Base-by-base conservation (phyloP, 2,113 vertebrate genomes). In the Misgurnus mizolepis region DNA sequence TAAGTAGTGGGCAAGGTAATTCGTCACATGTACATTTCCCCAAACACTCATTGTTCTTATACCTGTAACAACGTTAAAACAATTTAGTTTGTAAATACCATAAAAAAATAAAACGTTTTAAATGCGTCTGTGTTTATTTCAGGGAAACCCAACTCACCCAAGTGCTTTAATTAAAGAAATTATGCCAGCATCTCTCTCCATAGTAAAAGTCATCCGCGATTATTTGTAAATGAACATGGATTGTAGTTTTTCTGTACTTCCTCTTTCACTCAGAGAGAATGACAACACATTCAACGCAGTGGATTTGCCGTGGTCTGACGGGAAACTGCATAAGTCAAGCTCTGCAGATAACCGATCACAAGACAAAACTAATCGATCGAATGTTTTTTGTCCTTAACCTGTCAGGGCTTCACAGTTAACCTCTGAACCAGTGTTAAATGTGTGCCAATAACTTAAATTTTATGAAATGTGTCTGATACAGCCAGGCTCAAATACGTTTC, bases 1-100 rank as follows among this genome's bases (percentile, higher is more conserved):
- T 88, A 71, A 94, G 82, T 67, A 94, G 85, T 0, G 91, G 91
- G 69, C 93, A 94, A 0, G 93, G 93, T 0, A 94, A 89, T 50
- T 94, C 93, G 2, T 93, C 92, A 78, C 93, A 94, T 0, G 12
- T 2, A 78, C 93, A 94, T 49, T 60, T 65, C 0, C 43, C 67
- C 45, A 90, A 60, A 60, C 93, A 94, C 10, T 58, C 65, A 8
- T 61, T 39, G 41, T 79, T 80, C 4, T 76, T 79, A 84, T 93
- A 94, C 80, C 93, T 94, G 82, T 12, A 34, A 7, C 40, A 56
- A 17, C 5, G 47, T 77, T 3, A 43, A 73, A 12, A 64, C 14
- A 56, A 15, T 14, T 56, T 43, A 14, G 49, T 7, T 14, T 53
- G 3, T 10, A 41, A 43, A 11, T 56, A 55, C 11, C 17, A 49